Evolutionary conservation across 2,888 invertebrate genomes (phyloP).

Genomic region (Nomada ruficornis): DNA sequence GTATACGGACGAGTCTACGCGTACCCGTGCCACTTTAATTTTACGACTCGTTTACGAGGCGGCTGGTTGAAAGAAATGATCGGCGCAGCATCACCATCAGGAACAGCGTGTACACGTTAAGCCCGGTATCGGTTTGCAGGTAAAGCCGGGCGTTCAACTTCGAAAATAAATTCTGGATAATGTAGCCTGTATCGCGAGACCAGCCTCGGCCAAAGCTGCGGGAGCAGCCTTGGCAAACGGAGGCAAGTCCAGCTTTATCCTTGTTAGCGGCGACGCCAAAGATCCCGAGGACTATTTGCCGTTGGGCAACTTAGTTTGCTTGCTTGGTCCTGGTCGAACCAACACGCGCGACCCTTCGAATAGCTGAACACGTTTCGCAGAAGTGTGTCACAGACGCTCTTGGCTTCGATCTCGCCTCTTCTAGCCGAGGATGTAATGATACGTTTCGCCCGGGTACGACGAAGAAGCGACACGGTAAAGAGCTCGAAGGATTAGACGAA

Average conservation of each 20-base stretch:
- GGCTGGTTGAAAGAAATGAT: slow-evolving; percentile 57
- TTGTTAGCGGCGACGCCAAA: slow-evolving; percentile 34
- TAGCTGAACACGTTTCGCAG: slow-evolving; percentile 2
- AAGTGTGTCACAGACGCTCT: neutral
- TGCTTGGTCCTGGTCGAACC: slow-evolving; percentile 22
- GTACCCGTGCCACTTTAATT: slow-evolving; percentile 1
- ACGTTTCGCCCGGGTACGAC: neutral
- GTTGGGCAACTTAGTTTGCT: slow-evolving; percentile 31
- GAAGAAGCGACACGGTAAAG: slow-evolving; percentile 9
- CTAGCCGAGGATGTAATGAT: neutral
- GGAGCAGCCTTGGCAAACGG: slow-evolving; percentile 33
- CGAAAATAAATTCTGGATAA: slow-evolving; percentile 28
- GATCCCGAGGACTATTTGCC: slow-evolving; percentile 23
- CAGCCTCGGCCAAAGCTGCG: neutral
- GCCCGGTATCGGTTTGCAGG: slow-evolving; percentile 32
- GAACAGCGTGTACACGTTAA: neutral
- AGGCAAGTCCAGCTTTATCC: slow-evolving; percentile 38
- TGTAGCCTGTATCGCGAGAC: neutral
- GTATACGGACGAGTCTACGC: neutral
- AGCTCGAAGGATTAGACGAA: slow-evolving; percentile 26
- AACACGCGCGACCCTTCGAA: slow-evolving; percentile 14
- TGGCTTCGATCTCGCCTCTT: neutral
- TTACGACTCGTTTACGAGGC: slow-evolving; percentile 57
- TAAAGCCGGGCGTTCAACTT: slow-evolving; percentile 27
- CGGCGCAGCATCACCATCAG: slow-evolving; percentile 12